A percentile compares a stretch with the other conserved stretches of the same genome.
These are phyloP conservation scores for Ellobium chinense DNA, from an alignment of 2,888 invertebrate genomes.

Conservation along the genomic window DNA sequence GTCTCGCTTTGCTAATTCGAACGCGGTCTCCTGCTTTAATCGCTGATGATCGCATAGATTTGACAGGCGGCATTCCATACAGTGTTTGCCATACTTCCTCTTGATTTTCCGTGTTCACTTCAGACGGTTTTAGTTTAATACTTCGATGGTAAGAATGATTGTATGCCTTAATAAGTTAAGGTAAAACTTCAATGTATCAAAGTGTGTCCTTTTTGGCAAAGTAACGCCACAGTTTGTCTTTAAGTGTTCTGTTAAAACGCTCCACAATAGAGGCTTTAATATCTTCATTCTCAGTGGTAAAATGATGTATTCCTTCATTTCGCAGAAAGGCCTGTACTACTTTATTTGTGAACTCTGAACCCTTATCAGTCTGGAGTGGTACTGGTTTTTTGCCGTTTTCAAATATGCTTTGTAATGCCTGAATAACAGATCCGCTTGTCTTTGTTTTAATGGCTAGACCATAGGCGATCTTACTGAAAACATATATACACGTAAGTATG, in stretches of 20 bases:
- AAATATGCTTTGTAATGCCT: slow-evolving; percentile 52
- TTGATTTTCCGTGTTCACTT: slow-evolving; percentile 46
- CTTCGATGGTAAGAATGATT: slow-evolving; percentile 52
- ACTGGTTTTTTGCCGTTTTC: slow-evolving; percentile 48
- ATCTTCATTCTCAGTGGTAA: slow-evolving; percentile 59
- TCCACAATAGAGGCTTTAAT: slow-evolving; percentile 71
- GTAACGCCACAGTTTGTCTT: slow-evolving; percentile 51
- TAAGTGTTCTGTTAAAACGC: slow-evolving; percentile 60
- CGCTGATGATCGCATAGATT: background rate
- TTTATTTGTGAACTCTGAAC: slow-evolving; percentile 58
- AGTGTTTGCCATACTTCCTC: slow-evolving; percentile 37
- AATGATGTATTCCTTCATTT: slow-evolving; percentile 54
- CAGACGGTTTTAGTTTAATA: slow-evolving; percentile 44
- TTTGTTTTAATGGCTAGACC: slow-evolving; percentile 61
- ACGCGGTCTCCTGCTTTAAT: slow-evolving; percentile 46
- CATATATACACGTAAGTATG: slow-evolving; percentile 61
- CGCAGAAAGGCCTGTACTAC: slow-evolving; percentile 40
- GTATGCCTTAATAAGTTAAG: slow-evolving; percentile 43
- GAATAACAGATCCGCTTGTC: slow-evolving; percentile 45
- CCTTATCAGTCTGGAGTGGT: slow-evolving; percentile 55
- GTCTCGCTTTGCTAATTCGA: slow-evolving; percentile 34
- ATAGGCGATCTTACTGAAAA: slow-evolving; percentile 61
- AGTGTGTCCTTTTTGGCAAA: slow-evolving; percentile 40
- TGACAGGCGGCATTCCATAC: background rate
- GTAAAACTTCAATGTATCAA: slow-evolving; percentile 46